Conservation (phyloP, 2,113 vertebrate genomes). For the Hystrix cristata region DNA sequence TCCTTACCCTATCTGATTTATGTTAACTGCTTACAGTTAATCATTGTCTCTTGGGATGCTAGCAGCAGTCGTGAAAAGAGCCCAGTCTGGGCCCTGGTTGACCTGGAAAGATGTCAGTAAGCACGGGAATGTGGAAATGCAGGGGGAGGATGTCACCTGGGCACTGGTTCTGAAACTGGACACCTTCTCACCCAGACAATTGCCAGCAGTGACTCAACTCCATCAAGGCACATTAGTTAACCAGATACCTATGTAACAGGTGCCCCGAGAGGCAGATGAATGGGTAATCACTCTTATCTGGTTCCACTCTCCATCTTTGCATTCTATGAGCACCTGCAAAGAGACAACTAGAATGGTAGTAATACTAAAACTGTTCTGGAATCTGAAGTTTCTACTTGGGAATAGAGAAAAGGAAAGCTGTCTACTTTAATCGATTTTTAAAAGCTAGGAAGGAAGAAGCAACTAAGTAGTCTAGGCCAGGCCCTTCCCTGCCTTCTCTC, state of each 20-base stretch:
- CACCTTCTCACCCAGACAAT: neutral
- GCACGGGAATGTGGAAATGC: neutral
- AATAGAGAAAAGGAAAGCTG: neutral
- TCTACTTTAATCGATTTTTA: neutral
- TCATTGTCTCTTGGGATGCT: neutral
- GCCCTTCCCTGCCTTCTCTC: no score
- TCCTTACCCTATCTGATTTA: constrained; percentile 40
- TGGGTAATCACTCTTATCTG: neutral
- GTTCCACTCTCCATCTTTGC: neutral
- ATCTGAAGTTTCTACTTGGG: neutral
- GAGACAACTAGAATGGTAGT: neutral
- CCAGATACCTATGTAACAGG: neutral
- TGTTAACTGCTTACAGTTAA: constrained; percentile 24
- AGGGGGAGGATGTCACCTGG: neutral
- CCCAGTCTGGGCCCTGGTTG: neutral
- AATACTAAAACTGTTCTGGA: neutral
- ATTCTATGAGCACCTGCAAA: neutral
- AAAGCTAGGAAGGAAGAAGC: neutral
- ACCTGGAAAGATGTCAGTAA: neutral
- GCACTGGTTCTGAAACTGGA: neutral
- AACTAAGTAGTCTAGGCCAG: neutral
- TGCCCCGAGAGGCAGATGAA: neutral
- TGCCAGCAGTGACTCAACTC: neutral
- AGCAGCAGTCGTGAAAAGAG: neutral
- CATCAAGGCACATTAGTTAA: neutral